Evolutionary conservation across 2,888 invertebrate genomes (phyloP), one percentile per base, ranked within the genome.

Genomic region (Ypsolopha sequella): DNA sequence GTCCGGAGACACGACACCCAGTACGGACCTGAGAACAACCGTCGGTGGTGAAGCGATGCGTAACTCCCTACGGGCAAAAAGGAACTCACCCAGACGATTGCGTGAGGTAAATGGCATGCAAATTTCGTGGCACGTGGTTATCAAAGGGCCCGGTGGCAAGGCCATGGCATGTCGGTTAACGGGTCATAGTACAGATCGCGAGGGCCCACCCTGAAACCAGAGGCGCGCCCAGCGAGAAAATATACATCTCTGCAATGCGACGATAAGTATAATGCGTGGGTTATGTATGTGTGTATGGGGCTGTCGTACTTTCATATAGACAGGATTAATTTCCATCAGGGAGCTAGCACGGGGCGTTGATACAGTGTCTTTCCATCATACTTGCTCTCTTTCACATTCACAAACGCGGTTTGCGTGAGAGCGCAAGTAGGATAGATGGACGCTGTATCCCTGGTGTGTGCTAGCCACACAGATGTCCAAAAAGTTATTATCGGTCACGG

Each of bases 161-260:
- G 76, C 69, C 69, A 71, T 62, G 68, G 24, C 76, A 79, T 73
- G 65, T 79, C 81, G 81, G 81, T 81, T 75, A 82, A 62, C 73
- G 68, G 81, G 80, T 79, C 80, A 70, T 64, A 70, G 66, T 36
- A 70, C 71, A 70, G 72, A 68, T 71, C 64, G 73, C 71, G 74
- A 72, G 77, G 79, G 78, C 84, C 77, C 85, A 72, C 82, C 80
- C 76, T 74, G 65, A 76, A 73, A 65, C 60, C 58, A 58, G 61
- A 61, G 76, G 73, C 78, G 73, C 79, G 68, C 80, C 80, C 71
- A 68, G 52, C 63, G 68, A 73, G 72, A 72, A 68, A 76, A 70
- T 69, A 76, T 65, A 61, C 73, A 74, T 74, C 68, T 73, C 85
- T 78, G 85, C 84, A 85, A 73, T 85, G 85, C 84, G 85, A 77